Evolutionary conservation across 2,888 invertebrate species (phyloP), one percentile per base, ranked within the genome.

Genomic region (Stictocephala bisonia): DNA sequence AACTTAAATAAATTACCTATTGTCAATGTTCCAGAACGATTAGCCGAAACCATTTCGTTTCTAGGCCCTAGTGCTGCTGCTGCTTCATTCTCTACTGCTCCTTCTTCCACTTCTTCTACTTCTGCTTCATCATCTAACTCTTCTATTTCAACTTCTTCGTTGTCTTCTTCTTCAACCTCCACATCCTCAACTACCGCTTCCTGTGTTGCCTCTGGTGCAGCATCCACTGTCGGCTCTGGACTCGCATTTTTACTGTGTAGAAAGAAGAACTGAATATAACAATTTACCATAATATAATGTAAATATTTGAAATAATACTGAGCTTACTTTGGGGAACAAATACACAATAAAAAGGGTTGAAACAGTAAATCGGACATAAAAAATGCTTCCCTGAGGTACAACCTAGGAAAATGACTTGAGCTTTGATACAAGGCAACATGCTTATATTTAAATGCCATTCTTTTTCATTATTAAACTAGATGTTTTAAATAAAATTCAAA

Each of bases 181-280:
- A 13, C 24, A 3, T 51, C 51, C 3, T 26, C 51, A 20, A 29
- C 22, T 11, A 18, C 48, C 13, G 20, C 56, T 20, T 58, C 48
- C 24, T 66, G 41, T 18, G 24, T 15, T 11, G 18, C 4, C 35
- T 48, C 24, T 9, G 29, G 7, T n/a, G 11, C n/a, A 4, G n/a
- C 29, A 29, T 35, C 11, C 26, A 40, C 26, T 20, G 24, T 11
- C 29, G 64, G 70, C 31, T 66, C 51, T 15, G 66, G 72, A 27
- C 53, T 53, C 7, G 66, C 7, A n/a, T 53, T 66, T 64, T 64
- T 66, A 29, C 72, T 53, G 71, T 71, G n/a, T n/a, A n/a, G n/a
- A n/a, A n/a, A n/a, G n/a, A n/a, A n/a, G n/a, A n/a, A n/a, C n/a
- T n/a, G n/a, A n/a, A n/a, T n/a, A n/a, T n/a, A n/a, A n/a, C n/a